phyloP scores from a whole-genome alignment of 2,797 vertebrate genomes.

The Gadopsis marmoratus region DNA sequence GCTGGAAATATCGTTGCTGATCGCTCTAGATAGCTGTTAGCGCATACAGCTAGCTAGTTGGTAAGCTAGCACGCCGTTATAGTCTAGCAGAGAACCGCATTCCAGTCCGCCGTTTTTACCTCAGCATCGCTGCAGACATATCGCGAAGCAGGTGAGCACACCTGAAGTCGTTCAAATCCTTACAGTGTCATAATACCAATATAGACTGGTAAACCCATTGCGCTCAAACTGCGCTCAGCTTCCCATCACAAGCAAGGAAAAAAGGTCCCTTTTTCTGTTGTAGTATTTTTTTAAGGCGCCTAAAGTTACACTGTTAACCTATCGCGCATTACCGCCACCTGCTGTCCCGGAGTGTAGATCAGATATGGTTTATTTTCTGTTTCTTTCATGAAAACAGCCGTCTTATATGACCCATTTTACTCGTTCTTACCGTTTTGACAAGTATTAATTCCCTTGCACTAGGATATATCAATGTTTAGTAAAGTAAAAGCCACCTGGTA shows the following conservation, averaged over 20 bases:
- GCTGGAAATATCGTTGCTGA: not conserved
- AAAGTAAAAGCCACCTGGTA: too few relatives aligned
- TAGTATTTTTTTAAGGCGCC: not conserved
- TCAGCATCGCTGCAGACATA: conserved; percentile 64
- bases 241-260: not conserved
- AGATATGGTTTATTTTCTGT: not conserved
- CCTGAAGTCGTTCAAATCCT: conserved; percentile 5
- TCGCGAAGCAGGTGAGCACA: conserved; percentile 13
- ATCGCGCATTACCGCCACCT: conserved; percentile 29
- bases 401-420: not conserved
- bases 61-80: conserved; percentile 33
- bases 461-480: not conserved
- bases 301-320: not conserved
- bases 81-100: not conserved
- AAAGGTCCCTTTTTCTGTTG: not conserved
- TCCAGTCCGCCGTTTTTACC: conserved; percentile 56
- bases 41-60: conserved; percentile 20
- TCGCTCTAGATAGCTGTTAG: conserved; percentile 28
- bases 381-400: not conserved
- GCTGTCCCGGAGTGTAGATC: conserved; percentile 9
- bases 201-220: conserved; percentile 1
- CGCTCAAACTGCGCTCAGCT: not conserved
- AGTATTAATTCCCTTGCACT: not conserved
- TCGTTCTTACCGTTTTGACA: not conserved
- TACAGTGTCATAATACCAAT: conserved; percentile 22